Evolutionary conservation across 2,113 vertebrate genomes (phyloP), one percentile per base, ranked within the genome.

Genomic region (Cranoglanis bouderius): DNA sequence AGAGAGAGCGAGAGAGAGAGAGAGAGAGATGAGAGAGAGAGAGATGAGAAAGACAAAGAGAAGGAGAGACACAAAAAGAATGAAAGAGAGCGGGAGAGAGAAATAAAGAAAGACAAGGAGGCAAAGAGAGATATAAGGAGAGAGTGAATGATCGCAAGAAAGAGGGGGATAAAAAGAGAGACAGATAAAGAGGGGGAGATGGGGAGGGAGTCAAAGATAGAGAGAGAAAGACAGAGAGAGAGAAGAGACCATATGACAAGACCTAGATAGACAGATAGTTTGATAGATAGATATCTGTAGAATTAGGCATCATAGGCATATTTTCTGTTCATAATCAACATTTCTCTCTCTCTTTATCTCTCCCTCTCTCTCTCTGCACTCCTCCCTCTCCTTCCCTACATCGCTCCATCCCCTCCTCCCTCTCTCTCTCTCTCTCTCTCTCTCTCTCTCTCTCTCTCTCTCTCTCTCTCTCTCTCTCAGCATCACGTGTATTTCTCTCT

Each of bases 401-500:
- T 35, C n/a, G 1, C 55, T 53, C 53, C 6, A 70, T 40, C 40
- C 46, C 46, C 67, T 43, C 83, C 72, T 80, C 82, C 59, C 82
- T 82, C 61, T 82, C 77, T 40, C 74, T 72, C 89, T 70, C 46
- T 1, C 10, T 51, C 46, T 78, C 38, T 87, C 89, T 85, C 89
- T 75, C 78, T 74, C 87, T 61, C 82, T 40, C 82, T n/a, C 82
- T 81, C 82, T 81, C 61, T 82, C 77, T 43, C 74, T 61, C 89
- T 80, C 46, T 0, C 12, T 51, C 46, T 51, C 38, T 87, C 89
- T 85, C 89, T 75, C 78, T 74, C 87, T 61, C 82, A 88, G 61
- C 40, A 84, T 87, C 87, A 87, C 87, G 18, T 90, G 65, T 86
- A 51, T 75, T 88, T 88, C 77, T 75, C 83, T 90, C 53, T 88